phyloP scores from a whole-genome alignment of 2,113 vertebrate genomes.

The Takifugu flavidus region DNA sequence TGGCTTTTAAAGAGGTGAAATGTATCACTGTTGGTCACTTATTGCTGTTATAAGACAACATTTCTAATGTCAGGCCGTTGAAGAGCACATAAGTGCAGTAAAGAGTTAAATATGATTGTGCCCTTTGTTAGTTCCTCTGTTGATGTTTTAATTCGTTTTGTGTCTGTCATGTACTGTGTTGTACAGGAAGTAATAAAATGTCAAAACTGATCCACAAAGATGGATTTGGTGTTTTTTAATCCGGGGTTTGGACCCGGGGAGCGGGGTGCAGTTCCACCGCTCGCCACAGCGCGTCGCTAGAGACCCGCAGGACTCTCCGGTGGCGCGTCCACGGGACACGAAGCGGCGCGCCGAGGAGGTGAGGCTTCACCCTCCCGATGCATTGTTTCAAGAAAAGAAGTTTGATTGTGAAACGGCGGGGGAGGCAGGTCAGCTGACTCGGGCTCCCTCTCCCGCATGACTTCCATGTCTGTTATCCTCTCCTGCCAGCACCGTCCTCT shows the following conservation, averaged over 20 bases:
- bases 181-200: constrained; percentile 64
- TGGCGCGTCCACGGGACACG: not conserved
- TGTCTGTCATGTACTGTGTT: constrained; percentile 58
- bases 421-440: constrained; percentile 22
- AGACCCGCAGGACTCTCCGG: constrained; percentile 18
- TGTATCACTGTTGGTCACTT: constrained; percentile 27
- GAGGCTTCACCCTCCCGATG: constrained; percentile 10
- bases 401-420: constrained; percentile 1
- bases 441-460: constrained; percentile 31
- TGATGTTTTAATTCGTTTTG: constrained; percentile 55
- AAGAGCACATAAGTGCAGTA: constrained; percentile 29
- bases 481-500: constrained; percentile 33
- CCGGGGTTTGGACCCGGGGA: constrained; percentile 13
- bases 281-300: constrained; percentile 50
- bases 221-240: not conserved
- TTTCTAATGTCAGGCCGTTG: constrained; percentile 11
- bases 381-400: not conserved
- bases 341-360: not conserved
- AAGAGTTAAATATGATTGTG: constrained; percentile 27
- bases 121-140: constrained; percentile 44
- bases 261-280: constrained; percentile 34
- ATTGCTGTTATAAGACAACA: constrained; percentile 36
- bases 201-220: constrained; percentile 32
- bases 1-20: constrained; percentile 27
- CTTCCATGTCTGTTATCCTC: constrained; percentile 48